These are phyloP conservation scores for Herpetotheres cachinnans DNA, from an alignment of 2,113 vertebrate genomes.

Conservation along the genomic window DNA sequence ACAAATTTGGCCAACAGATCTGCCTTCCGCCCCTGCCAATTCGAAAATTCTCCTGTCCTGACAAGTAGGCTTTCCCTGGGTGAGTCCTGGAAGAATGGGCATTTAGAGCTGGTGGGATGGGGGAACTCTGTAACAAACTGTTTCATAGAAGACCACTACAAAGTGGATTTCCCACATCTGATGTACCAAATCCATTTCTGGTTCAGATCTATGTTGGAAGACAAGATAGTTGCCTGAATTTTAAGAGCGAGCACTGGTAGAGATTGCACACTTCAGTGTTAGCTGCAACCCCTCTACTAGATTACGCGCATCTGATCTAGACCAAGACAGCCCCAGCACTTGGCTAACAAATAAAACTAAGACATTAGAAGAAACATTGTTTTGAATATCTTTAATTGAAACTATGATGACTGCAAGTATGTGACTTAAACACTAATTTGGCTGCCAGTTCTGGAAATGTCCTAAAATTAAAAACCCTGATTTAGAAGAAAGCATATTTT, in stretches of 20 bases:
- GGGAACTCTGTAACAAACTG: neutral
- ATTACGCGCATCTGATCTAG: neutral
- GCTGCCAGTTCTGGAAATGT: neutral
- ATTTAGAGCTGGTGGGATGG: neutral
- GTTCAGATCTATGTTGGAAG: neutral
- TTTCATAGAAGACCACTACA: neutral
- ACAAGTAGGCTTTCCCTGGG: neutral
- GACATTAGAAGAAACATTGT: neutral
- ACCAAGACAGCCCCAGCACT: neutral
- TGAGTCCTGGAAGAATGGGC: fast-evolving
- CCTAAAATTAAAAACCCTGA: neutral
- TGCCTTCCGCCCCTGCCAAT: neutral
- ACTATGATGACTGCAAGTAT: neutral
- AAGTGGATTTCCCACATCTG: neutral
- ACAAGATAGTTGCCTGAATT: neutral
- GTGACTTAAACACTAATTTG: neutral
- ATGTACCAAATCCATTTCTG: neutral
- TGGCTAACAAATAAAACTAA: neutral
- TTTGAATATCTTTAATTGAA: neutral
- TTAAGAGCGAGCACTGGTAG: neutral
- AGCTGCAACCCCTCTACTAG: neutral
- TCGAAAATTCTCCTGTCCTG: neutral
- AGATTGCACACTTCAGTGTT: neutral
- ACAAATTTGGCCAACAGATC: neutral
- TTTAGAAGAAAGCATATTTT: neutral